Evolutionary conservation across 2,797 vertebrate genomes (phyloP).

Genomic region (Enteromius argenteus): DNA sequence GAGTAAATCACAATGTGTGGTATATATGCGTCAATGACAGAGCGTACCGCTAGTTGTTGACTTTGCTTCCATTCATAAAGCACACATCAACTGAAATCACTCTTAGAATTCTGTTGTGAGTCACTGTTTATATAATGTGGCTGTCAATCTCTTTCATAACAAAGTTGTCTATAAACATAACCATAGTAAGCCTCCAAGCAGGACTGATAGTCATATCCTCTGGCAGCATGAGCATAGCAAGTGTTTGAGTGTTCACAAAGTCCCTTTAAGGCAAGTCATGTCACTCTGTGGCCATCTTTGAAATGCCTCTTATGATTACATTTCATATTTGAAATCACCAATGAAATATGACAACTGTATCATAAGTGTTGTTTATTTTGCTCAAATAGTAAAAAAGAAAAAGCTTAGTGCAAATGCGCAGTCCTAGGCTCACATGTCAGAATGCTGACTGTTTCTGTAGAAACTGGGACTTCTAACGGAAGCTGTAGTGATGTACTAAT

Average conservation of each 20-base stretch:
- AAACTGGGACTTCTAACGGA: no score
- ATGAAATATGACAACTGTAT: no score
- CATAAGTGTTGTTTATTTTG: no score
- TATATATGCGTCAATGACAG: not conserved
- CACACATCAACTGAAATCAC: not conserved
- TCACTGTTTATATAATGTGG: not conserved
- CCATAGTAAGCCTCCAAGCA: not conserved
- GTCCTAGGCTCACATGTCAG: no score
- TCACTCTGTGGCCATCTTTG: no score
- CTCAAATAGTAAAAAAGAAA: no score
- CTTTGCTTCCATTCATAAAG: not conserved
- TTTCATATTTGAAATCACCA: no score
- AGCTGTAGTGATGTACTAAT: no score
- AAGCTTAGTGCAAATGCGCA: no score
- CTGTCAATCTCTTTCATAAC: not conserved
- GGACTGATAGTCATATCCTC: not conserved
- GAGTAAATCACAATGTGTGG: constrained; percentile 7
- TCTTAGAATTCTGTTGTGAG: not conserved
- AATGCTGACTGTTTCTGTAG: no score
- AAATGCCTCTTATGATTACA: no score
- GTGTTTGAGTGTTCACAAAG: not conserved
- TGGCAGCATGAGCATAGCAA: not conserved
- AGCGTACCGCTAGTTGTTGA: not conserved
- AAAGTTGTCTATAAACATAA: not conserved
- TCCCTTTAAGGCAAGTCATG: no score